Evolutionary conservation across 2,888 invertebrate species (phyloP), one percentile per base, ranked within the genome.

Genomic region (Gastrophysa polygoni): DNA sequence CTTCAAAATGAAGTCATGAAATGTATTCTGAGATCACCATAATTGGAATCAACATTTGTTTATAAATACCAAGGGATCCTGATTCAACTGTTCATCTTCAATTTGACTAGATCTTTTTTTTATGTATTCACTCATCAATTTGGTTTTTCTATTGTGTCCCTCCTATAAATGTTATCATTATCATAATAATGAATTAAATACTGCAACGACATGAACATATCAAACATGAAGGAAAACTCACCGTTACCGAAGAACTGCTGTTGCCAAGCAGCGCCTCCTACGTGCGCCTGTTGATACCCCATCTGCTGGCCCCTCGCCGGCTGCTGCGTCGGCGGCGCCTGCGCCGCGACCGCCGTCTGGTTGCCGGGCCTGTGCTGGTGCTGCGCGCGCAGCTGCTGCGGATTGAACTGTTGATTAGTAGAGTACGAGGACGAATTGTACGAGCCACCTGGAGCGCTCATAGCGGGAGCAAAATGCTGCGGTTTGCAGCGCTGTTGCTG

Each of bases 341-440:
- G 67, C 62, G 70, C 70, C 50, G 60, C 29, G 60, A 67, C 46
- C 65, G 68, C 54, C 46, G 29, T 79, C 59, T 81, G 81, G 59
- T 80, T 82, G 69, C 66, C 77, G 73, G 73, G 74, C 47, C 75
- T 52, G 56, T 80, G 80, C 61, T 80, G 82, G 61, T 82, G 79
- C 66, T 80, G 79, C 52, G 77, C 77, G 62, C 78, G 71, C 61
- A 74, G 56, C 69, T 76, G 75, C 63, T 77, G 77, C 66, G 74
- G 75, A 16, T 75, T 75, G 66, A 73, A 71, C 65, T 71, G 72
- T 64, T 73, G 73, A 38, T 70, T 71, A 63, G 67, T 64, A 34
- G 68, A 57, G 59, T 69, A 69, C 55, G 69, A 68, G 34, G 67
- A 68, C 34, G 71, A 65, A 60, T 69, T 73, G 60, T 77, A 76